These are phyloP conservation scores for Axis porcinus DNA, from an alignment of 2,113 vertebrate species.

Conservation along the genomic window DNA sequence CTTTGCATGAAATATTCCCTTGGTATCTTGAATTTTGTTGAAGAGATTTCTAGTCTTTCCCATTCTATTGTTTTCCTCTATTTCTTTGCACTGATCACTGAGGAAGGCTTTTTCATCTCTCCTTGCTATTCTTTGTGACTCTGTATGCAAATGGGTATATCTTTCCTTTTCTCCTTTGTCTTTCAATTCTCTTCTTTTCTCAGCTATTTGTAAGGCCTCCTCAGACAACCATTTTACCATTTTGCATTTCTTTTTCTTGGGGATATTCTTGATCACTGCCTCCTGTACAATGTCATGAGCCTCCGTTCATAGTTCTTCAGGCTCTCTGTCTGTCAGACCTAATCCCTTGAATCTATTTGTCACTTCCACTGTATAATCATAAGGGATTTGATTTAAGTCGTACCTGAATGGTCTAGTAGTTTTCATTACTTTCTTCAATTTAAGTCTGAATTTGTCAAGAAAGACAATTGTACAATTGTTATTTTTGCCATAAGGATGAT, in stretches of 20 bases:
- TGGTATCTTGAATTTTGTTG: background rate
- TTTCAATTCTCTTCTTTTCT: background rate
- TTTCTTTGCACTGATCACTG: background rate
- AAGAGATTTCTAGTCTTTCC: background rate
- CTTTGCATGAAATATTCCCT: background rate
- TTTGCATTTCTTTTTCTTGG: background rate
- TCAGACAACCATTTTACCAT: background rate
- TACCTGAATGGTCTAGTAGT: background rate
- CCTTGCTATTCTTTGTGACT: background rate
- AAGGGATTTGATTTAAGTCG: background rate
- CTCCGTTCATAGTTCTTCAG: background rate
- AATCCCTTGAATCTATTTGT: background rate
- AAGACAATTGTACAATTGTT: background rate
- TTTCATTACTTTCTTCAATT: background rate
- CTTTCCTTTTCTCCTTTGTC: background rate
- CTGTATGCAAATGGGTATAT: background rate
- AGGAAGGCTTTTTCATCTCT: background rate
- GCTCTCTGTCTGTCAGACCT: background rate
- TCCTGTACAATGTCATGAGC: background rate
- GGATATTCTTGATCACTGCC: background rate
- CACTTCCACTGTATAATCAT: background rate
- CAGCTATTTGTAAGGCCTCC: background rate
- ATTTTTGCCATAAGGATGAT: background rate
- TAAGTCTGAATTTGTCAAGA: background rate
- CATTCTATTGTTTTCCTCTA: background rate